Evolutionary conservation across 2,113 vertebrate species (phyloP).

Genomic region (Bolborhynchus lineola): DNA sequence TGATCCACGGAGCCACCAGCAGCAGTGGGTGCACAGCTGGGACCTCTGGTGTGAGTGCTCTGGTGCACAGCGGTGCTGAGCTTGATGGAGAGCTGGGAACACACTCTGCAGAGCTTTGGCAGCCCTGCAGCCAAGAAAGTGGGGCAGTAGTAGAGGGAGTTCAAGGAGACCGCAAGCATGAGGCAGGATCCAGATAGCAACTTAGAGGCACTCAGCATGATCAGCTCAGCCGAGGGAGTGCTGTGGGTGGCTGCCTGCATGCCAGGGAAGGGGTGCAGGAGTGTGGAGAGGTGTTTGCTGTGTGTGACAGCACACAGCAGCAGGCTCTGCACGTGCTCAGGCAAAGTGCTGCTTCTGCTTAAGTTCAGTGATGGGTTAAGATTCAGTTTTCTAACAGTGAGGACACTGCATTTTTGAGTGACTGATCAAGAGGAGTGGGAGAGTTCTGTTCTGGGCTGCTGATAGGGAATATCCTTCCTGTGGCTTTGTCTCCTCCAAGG

Average conservation of each 20-base stretch:
- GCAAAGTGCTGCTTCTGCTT: too few species aligned
- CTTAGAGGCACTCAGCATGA: not conserved
- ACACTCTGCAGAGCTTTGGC: accelerated
- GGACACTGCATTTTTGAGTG: not conserved
- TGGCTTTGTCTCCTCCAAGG: not conserved
- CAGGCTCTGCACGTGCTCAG: not conserved
- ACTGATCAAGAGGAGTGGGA: not conserved
- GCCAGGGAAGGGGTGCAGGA: not conserved
- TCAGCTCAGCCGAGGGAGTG: not conserved
- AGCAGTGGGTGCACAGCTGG: not conserved
- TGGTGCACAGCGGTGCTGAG: not conserved
- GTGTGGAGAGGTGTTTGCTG: not conserved
- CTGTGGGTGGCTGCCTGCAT: not conserved
- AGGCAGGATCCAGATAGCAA: not conserved
- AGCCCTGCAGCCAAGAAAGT: too few species aligned
- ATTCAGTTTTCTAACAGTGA: not conserved
- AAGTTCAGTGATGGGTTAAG: not conserved
- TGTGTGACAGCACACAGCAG: not conserved
- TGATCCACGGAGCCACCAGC: not conserved
- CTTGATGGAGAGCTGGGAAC: not conserved
- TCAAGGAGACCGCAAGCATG: not conserved
- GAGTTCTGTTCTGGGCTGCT: not conserved
- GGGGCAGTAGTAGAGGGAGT: not conserved
- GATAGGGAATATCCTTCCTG: accelerated
- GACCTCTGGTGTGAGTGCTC: not conserved